A percentile compares a stretch with the other conserved stretches of the same genome.
These are phyloP conservation scores for Platyscapa corneri DNA, from an alignment of 1,140 invertebrate species.

Conservation along the genomic window DNA sequence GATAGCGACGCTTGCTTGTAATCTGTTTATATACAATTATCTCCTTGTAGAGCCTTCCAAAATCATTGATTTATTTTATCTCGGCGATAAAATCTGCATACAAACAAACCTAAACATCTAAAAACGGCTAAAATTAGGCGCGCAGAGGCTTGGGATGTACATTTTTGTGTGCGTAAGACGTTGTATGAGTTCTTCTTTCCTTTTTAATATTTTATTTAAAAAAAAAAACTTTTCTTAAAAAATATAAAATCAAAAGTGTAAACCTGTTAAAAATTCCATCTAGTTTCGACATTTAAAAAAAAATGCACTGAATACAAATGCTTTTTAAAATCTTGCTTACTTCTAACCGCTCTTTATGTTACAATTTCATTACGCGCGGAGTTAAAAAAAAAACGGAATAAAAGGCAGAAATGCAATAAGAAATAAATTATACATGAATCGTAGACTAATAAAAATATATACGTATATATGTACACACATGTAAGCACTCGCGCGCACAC, in stretches of 20 bases:
- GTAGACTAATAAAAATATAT: background rate
- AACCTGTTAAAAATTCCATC: background rate
- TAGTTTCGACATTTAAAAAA: background rate
- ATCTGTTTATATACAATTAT: conserved; percentile 33
- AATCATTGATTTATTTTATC: background rate
- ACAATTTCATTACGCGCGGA: background rate
- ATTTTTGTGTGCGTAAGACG: conserved; percentile 32
- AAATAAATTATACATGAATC: background rate
- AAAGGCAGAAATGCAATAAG: background rate
- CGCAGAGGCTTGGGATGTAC: conserved; percentile 3
- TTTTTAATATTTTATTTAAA: background rate
- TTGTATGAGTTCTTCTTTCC: background rate
- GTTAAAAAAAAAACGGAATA: background rate
- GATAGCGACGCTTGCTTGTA: conserved; percentile 5
- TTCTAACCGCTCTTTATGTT: background rate
- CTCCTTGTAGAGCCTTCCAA: conserved; percentile 13
- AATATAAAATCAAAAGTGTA: background rate
- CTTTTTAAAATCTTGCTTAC: background rate
- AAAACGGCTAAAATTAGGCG: conserved; percentile 16
- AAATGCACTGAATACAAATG: background rate
- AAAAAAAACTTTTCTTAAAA: background rate
- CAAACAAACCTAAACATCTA: conserved; percentile 34
- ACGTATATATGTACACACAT: background rate
- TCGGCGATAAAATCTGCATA: conserved; percentile 30
- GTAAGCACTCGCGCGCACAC: background rate